A percentile compares a stretch with the other conserved stretches of the same genome.
Conservation (phyloP, 2,888 invertebrate genomes). For the Ophioninae sp. region DNA sequence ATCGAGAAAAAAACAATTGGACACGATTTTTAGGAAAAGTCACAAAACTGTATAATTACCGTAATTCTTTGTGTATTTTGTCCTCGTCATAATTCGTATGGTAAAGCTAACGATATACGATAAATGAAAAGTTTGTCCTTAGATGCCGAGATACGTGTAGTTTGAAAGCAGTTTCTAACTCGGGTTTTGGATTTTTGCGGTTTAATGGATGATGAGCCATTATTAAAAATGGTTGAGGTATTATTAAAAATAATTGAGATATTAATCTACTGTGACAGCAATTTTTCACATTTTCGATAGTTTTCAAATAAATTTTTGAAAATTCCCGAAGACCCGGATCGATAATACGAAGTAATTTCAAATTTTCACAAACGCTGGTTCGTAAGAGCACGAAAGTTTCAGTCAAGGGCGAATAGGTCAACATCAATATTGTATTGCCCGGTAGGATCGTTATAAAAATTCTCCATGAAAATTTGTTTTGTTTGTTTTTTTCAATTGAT, state of each 20-base stretch:
- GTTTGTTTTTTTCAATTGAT: neutral
- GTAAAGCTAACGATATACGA: neutral
- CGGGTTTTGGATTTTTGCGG: no score
- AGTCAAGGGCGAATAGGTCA: neutral
- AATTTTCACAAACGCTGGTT: neutral
- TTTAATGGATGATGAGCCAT: no score
- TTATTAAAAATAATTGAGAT: no score
- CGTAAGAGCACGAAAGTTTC: neutral
- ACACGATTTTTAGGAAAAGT: no score
- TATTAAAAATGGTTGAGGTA: no score
- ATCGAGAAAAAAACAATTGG: no score
- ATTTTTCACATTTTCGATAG: neutral
- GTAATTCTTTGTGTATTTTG: neutral
- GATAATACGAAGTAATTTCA: neutral
- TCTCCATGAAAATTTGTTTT: neutral
- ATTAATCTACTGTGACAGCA: neutral
- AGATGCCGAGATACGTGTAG: neutral
- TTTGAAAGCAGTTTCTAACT: no score
- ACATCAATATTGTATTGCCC: neutral
- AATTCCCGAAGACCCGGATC: neutral
- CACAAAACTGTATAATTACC: no score
- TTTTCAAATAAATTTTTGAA: neutral
- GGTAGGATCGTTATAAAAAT: neutral
- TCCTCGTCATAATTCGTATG: neutral
- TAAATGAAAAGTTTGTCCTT: neutral